These are phyloP conservation scores for Cryptocheilus praepositus DNA, from an alignment of 2,888 invertebrate species.

Conservation along the genomic window DNA sequence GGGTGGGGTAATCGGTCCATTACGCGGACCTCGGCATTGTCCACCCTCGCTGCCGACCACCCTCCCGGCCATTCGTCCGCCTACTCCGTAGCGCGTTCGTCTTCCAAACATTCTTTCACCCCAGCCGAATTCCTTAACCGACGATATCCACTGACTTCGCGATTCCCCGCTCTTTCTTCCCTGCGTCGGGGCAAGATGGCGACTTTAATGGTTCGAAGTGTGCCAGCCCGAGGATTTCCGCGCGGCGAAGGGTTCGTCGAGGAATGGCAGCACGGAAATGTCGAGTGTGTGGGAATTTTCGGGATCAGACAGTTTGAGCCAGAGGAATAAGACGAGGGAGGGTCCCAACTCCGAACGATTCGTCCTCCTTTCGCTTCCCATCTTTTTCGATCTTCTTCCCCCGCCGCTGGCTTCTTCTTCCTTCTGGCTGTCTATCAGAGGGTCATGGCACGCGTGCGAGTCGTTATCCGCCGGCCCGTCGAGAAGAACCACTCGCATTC, in stretches of 20 bases:
- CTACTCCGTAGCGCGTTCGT: slow-evolving; percentile 38
- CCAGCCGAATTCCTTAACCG: neutral
- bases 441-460: slow-evolving; percentile 65
- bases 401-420: neutral
- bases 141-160: neutral
- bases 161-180: neutral
- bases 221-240: no score
- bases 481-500: slow-evolving; percentile 13
- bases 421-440: slow-evolving; percentile 40
- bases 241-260: no score
- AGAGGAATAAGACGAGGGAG: no score
- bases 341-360: no score
- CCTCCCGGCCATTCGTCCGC: slow-evolving; percentile 36
- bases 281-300: no score
- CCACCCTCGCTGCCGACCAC: slow-evolving; percentile 57
- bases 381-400: slow-evolving; percentile 17
- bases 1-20: slow-evolving; percentile 74
- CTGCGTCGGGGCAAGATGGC: neutral
- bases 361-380: slow-evolving; percentile 7
- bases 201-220: no score
- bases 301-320: no score
- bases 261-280: no score
- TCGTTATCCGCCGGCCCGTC: slow-evolving; percentile 61
- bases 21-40: slow-evolving; percentile 70
- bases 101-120: slow-evolving; percentile 51